phyloP scores from a whole-genome alignment of 2,888 invertebrate species.

The Biston stratarius region DNA sequence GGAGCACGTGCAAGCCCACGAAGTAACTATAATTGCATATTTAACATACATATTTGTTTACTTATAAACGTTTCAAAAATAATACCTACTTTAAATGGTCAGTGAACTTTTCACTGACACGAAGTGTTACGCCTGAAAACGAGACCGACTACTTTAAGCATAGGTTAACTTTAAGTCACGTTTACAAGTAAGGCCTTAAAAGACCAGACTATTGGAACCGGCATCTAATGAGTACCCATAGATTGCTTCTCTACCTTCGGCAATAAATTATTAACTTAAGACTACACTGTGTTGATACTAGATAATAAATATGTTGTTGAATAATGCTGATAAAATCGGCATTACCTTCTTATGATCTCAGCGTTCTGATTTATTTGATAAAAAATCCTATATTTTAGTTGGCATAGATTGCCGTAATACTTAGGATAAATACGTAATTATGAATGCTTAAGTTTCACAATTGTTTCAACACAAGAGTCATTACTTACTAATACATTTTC shows the following conservation, averaged over 20 bases:
- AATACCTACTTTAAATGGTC: too few species aligned
- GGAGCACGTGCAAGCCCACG: too few species aligned
- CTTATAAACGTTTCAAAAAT: too few species aligned
- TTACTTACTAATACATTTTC: slow-evolving; percentile 4
- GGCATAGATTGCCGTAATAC: slow-evolving; percentile 11
- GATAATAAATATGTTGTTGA: slow-evolving; percentile 32
- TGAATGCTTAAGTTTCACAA: slow-evolving; percentile 6
- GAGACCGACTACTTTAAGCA: too few species aligned
- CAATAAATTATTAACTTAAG: slow-evolving; percentile 51
- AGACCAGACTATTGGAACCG: slow-evolving; percentile 3
- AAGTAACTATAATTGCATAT: too few species aligned
- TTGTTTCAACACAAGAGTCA: not conserved
- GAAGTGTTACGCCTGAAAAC: too few species aligned
- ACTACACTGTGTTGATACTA: slow-evolving; percentile 35
- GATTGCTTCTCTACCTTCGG: slow-evolving; percentile 44
- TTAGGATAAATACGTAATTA: not conserved
- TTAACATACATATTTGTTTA: too few species aligned
- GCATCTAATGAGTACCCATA: not conserved
- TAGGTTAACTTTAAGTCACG: too few species aligned
- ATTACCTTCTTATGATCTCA: slow-evolving; percentile 63
- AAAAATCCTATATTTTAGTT: slow-evolving; percentile 12
- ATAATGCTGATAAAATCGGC: slow-evolving; percentile 60
- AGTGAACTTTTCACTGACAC: too few species aligned
- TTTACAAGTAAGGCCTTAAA: not conserved
- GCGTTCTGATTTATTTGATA: slow-evolving; percentile 42